These are phyloP conservation scores for Epistrophe grossulariae DNA, from an alignment of 2,888 invertebrate genomes.

Conservation along the genomic window DNA sequence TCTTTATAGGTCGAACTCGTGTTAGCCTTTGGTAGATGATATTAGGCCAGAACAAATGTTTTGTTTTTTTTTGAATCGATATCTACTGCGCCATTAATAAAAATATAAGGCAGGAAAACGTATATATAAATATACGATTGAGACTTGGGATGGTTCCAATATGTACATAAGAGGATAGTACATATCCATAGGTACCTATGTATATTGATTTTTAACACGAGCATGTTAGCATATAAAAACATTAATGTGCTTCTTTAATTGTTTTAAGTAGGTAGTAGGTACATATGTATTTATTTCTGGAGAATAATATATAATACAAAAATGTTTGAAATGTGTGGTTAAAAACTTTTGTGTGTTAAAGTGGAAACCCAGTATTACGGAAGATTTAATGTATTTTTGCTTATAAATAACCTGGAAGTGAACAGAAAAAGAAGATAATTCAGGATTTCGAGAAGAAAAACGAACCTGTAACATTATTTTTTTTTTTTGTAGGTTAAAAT, in stretches of 20 bases:
- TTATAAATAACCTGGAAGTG: background rate
- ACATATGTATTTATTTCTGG: background rate
- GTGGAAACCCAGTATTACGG: too few relatives aligned
- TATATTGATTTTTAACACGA: conserved; percentile 11
- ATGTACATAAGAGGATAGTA: background rate
- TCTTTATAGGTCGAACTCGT: conserved; percentile 24
- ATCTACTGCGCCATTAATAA: conserved; percentile 29
- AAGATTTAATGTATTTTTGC: background rate
- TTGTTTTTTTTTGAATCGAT: conserved; percentile 51
- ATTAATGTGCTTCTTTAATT: background rate
- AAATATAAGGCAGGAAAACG: background rate
- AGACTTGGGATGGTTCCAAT: conserved; percentile 21
- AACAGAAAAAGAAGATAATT: too few relatives aligned
- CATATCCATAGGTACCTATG: too few relatives aligned
- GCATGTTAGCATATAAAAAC: background rate
- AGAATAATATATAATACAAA: background rate
- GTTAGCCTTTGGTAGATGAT: conserved; percentile 35
- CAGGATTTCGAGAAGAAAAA: too few relatives aligned
- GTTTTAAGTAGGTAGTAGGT: conserved; percentile 10
- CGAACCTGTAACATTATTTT: too few relatives aligned
- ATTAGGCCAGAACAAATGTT: conserved; percentile 18
- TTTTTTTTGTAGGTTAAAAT: too few relatives aligned
- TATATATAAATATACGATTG: background rate
- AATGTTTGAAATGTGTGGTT: background rate
- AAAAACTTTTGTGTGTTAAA: background rate